phyloP scores from a whole-genome alignment of 37 sponge, comb jelly and placozoan genomes.

The Eunapius fragilis region DNA sequence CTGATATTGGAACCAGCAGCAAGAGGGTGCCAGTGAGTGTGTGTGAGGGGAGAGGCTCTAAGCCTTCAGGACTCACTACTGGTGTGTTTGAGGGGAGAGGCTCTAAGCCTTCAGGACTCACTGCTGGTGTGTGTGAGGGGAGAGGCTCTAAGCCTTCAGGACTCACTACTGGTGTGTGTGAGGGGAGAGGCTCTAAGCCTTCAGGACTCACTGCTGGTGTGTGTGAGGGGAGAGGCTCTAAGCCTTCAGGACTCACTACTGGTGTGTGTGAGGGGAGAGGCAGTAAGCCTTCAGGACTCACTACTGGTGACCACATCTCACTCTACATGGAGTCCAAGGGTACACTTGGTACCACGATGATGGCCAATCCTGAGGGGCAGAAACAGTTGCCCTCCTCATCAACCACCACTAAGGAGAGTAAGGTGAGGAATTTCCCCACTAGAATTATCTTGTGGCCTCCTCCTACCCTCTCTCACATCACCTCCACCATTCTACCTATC shows the following conservation, averaged over 20 bases:
- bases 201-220: no score
- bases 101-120: no score
- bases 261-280: no score
- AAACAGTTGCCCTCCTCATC: background rate
- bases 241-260: no score
- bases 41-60: background rate
- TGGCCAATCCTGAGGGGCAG: background rate
- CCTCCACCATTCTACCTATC: background rate
- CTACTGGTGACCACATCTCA: background rate
- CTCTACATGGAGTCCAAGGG: background rate
- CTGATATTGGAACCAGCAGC: background rate
- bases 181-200: no score
- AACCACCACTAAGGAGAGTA: background rate
- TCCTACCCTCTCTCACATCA: background rate
- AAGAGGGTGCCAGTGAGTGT: background rate
- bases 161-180: no score
- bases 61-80: background rate
- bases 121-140: no score
- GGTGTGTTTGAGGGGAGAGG: no score
- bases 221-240: no score
- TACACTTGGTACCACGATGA: background rate
- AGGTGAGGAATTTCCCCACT: background rate
- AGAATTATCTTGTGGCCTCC: background rate
- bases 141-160: no score
- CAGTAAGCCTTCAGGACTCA: no score